These are phyloP conservation scores for Hybognathus amarus DNA, from an alignment of 2,797 vertebrate species.

Conservation along the genomic window DNA sequence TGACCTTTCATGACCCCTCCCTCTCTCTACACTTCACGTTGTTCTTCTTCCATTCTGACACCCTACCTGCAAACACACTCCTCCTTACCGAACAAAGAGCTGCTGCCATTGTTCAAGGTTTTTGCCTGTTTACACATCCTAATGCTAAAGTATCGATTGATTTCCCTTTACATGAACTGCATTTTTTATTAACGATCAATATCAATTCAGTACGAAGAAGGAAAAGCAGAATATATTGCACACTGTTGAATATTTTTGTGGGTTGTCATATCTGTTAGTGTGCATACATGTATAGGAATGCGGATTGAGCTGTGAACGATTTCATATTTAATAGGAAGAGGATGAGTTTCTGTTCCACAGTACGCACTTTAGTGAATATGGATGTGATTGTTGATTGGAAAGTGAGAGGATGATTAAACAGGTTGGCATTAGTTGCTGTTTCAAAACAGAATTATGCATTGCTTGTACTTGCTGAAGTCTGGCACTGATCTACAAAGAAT, in stretches of 20 bases:
- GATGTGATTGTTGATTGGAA: constrained; percentile 19
- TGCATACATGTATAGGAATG: constrained; percentile 4
- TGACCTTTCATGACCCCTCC: constrained; percentile 51
- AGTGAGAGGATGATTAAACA: constrained; percentile 15
- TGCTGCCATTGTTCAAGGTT: constrained; percentile 16
- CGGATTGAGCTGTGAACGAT: constrained; percentile 26
- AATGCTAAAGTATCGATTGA: constrained; percentile 5
- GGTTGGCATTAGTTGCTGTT: constrained; percentile 10
- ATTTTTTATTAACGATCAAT: constrained; percentile 31
- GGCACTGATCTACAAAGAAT: background rate
- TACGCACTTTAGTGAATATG: constrained; percentile 49
- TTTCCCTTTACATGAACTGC: constrained; percentile 37
- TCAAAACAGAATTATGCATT: constrained; percentile 9
- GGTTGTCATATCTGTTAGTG: constrained; percentile 14
- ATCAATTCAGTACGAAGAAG: background rate
- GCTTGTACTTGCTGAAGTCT: background rate
- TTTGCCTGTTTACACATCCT: constrained; percentile 13
- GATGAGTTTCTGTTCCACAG: constrained; percentile 29
- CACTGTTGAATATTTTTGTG: background rate
- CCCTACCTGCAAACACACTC: constrained; percentile 17
- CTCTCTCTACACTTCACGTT: constrained; percentile 48
- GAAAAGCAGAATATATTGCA: background rate
- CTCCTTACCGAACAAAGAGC: constrained; percentile 24
- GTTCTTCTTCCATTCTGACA: constrained; percentile 41
- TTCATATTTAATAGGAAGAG: constrained; percentile 1